These are phyloP conservation scores for Andinoacara biseriatus DNA, from an alignment of 2,113 vertebrate genomes.

Conservation along the genomic window DNA sequence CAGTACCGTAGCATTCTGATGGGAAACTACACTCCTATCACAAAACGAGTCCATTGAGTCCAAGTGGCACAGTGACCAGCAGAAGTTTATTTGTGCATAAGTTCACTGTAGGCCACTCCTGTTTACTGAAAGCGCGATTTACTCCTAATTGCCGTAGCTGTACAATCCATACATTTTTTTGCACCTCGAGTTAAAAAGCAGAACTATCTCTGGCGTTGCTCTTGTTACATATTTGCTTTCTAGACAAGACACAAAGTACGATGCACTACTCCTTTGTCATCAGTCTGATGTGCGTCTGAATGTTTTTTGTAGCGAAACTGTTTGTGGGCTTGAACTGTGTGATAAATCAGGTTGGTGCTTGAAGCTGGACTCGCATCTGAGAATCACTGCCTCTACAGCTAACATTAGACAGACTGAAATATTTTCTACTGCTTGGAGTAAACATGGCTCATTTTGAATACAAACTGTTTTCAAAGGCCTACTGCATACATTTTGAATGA, in stretches of 20 bases:
- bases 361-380: conserved; percentile 63
- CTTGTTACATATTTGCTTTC: conserved; percentile 7
- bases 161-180: conserved; percentile 11
- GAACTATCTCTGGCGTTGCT: neutral
- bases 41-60: neutral
- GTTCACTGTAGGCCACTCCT: neutral
- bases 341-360: conserved; percentile 49
- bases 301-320: conserved; percentile 42
- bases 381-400: conserved; percentile 21
- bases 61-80: neutral
- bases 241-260: neutral
- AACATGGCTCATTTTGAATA: conserved; percentile 55
- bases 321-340: conserved; percentile 13
- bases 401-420: conserved; percentile 42
- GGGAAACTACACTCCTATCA: neutral
- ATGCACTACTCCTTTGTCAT: neutral
- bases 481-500: conserved; percentile 45
- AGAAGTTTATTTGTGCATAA: conserved; percentile 2
- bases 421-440: conserved; percentile 46
- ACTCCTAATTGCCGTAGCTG: neutral
- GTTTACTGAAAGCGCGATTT: conserved; percentile 26
- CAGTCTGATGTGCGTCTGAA: conserved; percentile 46
- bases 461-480: conserved; percentile 37
- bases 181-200: neutral
- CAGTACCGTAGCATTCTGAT: neutral